phyloP scores from a whole-genome alignment of 2,113 vertebrate species.

The Ancistrus triradiatus region DNA sequence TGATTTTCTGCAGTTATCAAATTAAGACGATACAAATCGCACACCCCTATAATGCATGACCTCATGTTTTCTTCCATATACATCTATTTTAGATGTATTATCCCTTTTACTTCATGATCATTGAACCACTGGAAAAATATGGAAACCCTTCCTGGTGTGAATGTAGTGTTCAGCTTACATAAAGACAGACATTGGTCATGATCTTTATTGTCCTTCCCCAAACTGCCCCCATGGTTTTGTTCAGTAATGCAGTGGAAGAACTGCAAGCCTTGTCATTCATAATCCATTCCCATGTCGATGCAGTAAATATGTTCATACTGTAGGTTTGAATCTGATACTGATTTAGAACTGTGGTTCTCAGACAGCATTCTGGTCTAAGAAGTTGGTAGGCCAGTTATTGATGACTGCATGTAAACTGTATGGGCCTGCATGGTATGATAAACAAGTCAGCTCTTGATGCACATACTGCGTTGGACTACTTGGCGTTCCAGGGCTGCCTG shows the following conservation, averaged over 20 bases:
- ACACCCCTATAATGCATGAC: too few relatives aligned
- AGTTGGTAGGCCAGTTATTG: conserved; percentile 4
- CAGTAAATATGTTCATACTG: not conserved
- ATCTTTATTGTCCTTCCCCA: not conserved
- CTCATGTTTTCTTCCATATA: conserved; percentile 6
- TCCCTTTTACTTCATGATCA: not conserved
- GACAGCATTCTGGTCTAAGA: conserved; percentile 11
- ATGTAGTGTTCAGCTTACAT: not conserved
- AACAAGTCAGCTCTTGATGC: conserved; percentile 3
- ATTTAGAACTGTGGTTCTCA: conserved; percentile 10
- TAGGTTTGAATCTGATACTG: conserved; percentile 19
- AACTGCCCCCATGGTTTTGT: not conserved
- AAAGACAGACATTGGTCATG: too few relatives aligned
- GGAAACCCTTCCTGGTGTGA: not conserved
- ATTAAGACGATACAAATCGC: too few relatives aligned
- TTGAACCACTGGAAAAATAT: not conserved
- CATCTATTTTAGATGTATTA: not conserved
- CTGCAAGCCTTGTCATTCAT: not conserved
- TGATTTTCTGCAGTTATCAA: too few relatives aligned
- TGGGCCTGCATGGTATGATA: conserved; percentile 6
- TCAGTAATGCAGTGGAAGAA: not conserved
- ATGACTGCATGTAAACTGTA: conserved; percentile 37
- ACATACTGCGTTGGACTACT: not conserved
- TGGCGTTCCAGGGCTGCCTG: conserved; percentile 2
- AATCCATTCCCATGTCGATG: not conserved